Evolutionary conservation across 2,888 invertebrate genomes (phyloP).

Genomic region (Agrotis ipsilon): DNA sequence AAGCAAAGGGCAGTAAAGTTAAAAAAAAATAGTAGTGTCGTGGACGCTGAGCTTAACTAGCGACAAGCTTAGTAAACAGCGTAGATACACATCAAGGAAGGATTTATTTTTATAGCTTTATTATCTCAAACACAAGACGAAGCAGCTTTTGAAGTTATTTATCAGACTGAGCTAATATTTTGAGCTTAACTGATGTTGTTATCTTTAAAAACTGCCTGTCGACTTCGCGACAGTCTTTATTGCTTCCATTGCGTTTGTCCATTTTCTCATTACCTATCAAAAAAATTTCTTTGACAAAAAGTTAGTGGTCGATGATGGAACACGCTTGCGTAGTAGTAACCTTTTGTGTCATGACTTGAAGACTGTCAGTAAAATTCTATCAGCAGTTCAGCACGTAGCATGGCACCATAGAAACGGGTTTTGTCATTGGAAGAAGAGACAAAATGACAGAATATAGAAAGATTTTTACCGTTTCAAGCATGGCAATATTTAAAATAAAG

Average conservation of each 20-base stretch:
- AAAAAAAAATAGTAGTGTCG: neutral
- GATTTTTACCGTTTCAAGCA: no score
- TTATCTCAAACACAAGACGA: slow-evolving; percentile 1
- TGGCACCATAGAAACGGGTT: no score
- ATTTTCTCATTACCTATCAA: neutral
- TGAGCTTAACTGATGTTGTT: slow-evolving; percentile 1
- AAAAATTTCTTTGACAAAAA: no score
- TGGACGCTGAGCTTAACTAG: neutral
- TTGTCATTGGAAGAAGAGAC: no score
- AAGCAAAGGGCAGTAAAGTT: neutral
- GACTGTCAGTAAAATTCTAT: no score
- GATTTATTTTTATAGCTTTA: slow-evolving; percentile 20
- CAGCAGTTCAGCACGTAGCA: no score
- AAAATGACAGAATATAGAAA: no score
- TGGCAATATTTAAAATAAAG: no score
- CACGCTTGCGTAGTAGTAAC: neutral
- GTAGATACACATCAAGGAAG: slow-evolving; percentile 17
- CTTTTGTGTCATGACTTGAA: no score
- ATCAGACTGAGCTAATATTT: slow-evolving; percentile 15
- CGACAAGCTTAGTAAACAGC: slow-evolving; percentile 29
- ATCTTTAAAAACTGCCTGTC: neutral
- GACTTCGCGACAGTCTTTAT: no score
- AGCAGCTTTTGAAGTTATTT: slow-evolving; percentile 13
- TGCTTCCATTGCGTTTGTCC: neutral
- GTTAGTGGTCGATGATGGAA: neutral